A percentile compares a stretch with the other conserved stretches of the same genome.
These are phyloP conservation scores for Willisornis vidua DNA, from an alignment of 2,113 vertebrate genomes.

Conservation along the genomic window DNA sequence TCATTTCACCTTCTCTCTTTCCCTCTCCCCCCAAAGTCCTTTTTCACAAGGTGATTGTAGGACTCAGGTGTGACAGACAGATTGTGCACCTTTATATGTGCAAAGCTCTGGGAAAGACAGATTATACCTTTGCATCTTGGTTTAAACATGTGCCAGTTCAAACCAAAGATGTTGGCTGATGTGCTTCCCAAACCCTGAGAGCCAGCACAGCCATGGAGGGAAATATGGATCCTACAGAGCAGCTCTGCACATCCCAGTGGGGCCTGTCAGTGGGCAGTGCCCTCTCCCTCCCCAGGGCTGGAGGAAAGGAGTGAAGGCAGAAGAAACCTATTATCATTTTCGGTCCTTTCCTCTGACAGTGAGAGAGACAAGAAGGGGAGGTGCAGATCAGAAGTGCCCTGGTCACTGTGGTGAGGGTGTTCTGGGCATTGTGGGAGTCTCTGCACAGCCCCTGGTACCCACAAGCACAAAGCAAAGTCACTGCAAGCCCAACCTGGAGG, in stretches of 20 bases:
- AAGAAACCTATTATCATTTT: not conserved
- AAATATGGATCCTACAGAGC: rapidly evolving
- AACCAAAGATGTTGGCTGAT: not conserved
- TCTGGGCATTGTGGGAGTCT: not conserved
- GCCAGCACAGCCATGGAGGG: not conserved
- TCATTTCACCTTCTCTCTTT: not conserved
- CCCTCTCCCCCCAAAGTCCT: not conserved
- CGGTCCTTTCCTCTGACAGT: not conserved
- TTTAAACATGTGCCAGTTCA: not conserved
- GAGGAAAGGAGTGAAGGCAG: not conserved
- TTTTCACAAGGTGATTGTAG: not conserved
- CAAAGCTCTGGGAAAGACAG: not conserved
- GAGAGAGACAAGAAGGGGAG: not conserved
- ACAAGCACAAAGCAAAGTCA: no score
- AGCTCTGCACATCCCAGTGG: not conserved
- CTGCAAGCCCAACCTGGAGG: rapidly evolving
- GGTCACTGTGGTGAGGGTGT: not conserved
- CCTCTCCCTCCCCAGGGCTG: not conserved
- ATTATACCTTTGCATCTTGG: not conserved
- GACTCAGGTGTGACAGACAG: not conserved
- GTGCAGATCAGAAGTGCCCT: not conserved
- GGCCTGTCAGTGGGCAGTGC: not conserved
- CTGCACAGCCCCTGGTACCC: not conserved
- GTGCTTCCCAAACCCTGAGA: not conserved
- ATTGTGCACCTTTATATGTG: rapidly evolving